These are phyloP conservation scores for Eriocheir sinensis DNA, from an alignment of 1,140 invertebrate genomes.

Conservation along the genomic window DNA sequence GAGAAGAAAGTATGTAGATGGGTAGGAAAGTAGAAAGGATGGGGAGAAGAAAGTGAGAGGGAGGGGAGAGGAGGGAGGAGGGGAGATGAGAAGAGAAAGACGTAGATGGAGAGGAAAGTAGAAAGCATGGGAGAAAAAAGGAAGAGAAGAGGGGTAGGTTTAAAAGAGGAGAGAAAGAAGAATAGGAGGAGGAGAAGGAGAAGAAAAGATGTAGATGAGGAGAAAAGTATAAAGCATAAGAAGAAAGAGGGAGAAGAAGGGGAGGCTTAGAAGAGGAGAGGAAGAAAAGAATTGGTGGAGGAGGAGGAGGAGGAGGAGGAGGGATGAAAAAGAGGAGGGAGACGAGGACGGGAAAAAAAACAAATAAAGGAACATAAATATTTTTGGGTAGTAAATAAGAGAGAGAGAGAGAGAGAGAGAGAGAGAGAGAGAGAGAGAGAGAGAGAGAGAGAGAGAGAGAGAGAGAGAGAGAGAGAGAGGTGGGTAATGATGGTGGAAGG, in stretches of 20 bases:
- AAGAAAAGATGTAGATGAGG: not conserved
- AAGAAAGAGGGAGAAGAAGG: not conserved
- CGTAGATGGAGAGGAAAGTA: not conserved
- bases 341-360: not conserved
- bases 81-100: not conserved
- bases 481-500: not conserved
- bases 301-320: not conserved
- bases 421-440: not conserved
- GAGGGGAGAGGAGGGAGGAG: not conserved
- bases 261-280: not conserved
- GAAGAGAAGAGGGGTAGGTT: too few relatives aligned
- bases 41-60: not conserved
- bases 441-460: not conserved
- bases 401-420: not conserved
- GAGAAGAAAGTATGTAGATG: not conserved
- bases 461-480: not conserved
- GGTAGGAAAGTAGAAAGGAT: not conserved
- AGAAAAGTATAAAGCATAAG: not conserved
- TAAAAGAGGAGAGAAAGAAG: not conserved
- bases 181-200: too few relatives aligned
- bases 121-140: not conserved
- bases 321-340: not conserved
- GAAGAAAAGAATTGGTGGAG: too few relatives aligned
- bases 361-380: not conserved
- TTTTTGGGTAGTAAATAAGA: not conserved